Evolutionary conservation across 2,113 vertebrate species (phyloP).

Genomic region (Lanius collurio): DNA sequence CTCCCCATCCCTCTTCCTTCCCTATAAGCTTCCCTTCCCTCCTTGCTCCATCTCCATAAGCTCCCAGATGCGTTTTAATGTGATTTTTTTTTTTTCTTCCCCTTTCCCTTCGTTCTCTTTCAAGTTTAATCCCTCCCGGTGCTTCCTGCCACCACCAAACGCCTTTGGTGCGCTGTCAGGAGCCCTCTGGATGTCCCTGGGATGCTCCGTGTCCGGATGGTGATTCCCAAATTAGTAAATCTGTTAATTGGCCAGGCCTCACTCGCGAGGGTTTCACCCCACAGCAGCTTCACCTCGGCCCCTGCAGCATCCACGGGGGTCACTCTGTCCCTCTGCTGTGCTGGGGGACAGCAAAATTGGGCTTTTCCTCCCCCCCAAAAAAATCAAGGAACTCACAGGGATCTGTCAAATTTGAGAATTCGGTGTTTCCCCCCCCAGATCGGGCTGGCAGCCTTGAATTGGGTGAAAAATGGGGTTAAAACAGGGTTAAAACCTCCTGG

Average conservation of each 20-base stretch:
- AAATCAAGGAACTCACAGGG: accelerated
- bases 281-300: neutral
- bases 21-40: neutral
- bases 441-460: accelerated
- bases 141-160: slow-evolving; percentile 2
- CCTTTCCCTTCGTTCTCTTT: neutral
- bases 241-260: slow-evolving; percentile 42
- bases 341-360: accelerated
- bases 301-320: neutral
- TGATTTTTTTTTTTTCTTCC: too few relatives aligned
- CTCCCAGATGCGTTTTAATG: neutral
- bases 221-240: slow-evolving; percentile 51
- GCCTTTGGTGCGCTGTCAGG: neutral
- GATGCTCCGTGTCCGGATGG: slow-evolving; percentile 34
- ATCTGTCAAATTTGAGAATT: neutral
- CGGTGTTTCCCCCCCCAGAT: accelerated
- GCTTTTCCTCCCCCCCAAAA: neutral
- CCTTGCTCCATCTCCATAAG: neutral
- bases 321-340: neutral
- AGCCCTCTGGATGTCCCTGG: slow-evolving; percentile 36
- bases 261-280: neutral
- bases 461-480: neutral
- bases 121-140: slow-evolving; percentile 22
- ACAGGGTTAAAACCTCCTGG: neutral
- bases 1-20: neutral